A percentile compares a stretch with the other conserved stretches of the same genome.
These are phyloP conservation scores for Acrocyrtus sp. DNA, from an alignment of 2,888 invertebrate species.

Conservation along the genomic window DNA sequence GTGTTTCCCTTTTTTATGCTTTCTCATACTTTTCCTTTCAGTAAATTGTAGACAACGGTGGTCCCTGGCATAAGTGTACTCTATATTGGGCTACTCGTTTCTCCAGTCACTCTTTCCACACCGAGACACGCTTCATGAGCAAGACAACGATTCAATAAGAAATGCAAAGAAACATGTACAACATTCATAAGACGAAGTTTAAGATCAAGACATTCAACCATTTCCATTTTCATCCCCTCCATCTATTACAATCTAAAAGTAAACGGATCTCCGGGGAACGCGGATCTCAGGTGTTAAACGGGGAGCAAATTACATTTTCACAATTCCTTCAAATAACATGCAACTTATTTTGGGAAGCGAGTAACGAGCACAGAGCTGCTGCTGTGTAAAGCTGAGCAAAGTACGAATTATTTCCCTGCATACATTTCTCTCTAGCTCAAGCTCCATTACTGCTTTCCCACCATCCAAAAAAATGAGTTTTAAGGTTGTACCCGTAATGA, in stretches of 20 bases:
- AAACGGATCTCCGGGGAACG: conserved; percentile 57
- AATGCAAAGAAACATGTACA: conserved; percentile 27
- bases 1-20: conserved; percentile 52
- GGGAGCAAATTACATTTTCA: conserved; percentile 62
- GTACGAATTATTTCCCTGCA: conserved; percentile 5
- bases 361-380: conserved; percentile 12
- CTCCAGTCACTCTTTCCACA: background rate
- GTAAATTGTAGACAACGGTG: no score
- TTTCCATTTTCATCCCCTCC: conserved; percentile 54
- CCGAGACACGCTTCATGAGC: background rate
- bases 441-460: conserved; percentile 1
- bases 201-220: conserved; percentile 59
- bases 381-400: conserved; percentile 11
- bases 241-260: conserved; percentile 54
- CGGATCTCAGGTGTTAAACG: conserved; percentile 63
- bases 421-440: no score
- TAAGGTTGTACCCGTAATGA: conserved; percentile 11
- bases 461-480: background rate
- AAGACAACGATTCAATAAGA: conserved; percentile 36
- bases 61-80: no score
- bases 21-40: conserved; percentile 25
- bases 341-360: conserved; percentile 26
- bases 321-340: conserved; percentile 57
- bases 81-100: background rate
- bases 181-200: conserved; percentile 24